Conservation (phyloP, 1,140 invertebrate species). For the Micrasema minimum region DNA sequence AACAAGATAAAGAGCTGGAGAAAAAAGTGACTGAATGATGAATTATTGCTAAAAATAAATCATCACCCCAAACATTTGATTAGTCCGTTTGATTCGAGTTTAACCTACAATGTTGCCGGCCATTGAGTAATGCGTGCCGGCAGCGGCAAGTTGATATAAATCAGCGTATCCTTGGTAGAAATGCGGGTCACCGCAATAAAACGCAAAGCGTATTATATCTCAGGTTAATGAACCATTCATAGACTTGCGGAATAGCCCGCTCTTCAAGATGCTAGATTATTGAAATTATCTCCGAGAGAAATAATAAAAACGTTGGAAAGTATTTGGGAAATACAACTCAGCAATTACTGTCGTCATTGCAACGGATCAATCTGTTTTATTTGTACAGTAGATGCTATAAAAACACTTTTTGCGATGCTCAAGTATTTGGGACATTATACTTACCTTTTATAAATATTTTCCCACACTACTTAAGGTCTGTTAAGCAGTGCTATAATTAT, state of each 20-base stretch:
- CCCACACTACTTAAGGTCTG: too few species aligned
- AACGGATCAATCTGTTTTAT: too few species aligned
- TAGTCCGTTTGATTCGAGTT: neutral
- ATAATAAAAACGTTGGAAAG: constrained; percentile 4
- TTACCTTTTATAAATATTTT: too few species aligned
- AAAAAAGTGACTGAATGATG: neutral
- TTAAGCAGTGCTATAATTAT: too few species aligned
- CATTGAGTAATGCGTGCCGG: neutral
- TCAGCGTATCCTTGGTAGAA: constrained; percentile 14
- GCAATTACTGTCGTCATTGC: too few species aligned
- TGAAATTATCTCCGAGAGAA: neutral
- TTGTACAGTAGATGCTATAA: too few species aligned
- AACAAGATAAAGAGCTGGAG: neutral
- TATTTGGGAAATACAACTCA: neutral
- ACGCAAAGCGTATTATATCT: constrained; percentile 26
- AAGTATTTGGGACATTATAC: too few species aligned
- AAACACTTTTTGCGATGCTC: too few species aligned
- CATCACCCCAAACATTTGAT: too few species aligned
- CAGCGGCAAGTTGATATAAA: neutral
- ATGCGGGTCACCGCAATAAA: constrained; percentile 21
- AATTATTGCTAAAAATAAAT: neutral
- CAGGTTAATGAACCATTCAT: constrained; percentile 29
- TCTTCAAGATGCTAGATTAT: neutral
- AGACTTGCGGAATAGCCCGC: constrained; percentile 1
- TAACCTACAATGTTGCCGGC: constrained; percentile 1